phyloP scores from a whole-genome alignment of 2,888 invertebrate species.

The Muschampia plurimacula region DNA sequence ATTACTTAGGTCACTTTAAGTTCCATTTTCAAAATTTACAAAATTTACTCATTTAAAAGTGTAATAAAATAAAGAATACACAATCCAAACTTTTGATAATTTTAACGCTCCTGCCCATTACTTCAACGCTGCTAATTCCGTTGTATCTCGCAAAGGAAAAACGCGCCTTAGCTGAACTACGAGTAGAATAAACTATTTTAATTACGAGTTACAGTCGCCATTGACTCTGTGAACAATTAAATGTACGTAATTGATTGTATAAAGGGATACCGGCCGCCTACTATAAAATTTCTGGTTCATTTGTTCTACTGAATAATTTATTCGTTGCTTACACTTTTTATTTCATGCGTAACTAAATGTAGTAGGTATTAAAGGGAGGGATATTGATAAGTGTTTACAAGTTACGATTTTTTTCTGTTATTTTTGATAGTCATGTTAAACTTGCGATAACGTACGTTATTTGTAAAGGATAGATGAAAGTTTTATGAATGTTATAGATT shows the following conservation, averaged over 20 bases:
- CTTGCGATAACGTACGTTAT: no score
- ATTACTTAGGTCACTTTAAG: no score
- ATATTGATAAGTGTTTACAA: neutral
- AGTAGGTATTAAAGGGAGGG: slow-evolving; percentile 7
- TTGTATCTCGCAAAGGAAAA: slow-evolving; percentile 65
- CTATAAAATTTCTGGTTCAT: slow-evolving; percentile 56
- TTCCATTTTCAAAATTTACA: no score
- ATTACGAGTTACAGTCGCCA: slow-evolving; percentile 66
- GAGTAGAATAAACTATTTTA: slow-evolving; percentile 72
- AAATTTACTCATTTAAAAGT: no score
- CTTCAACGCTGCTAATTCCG: slow-evolving; percentile 48
- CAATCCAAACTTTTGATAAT: neutral
- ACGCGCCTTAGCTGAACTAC: slow-evolving; percentile 63
- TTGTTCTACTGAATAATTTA: slow-evolving; percentile 56
- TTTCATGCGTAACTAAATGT: slow-evolving; percentile 40
- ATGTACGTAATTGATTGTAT: slow-evolving; percentile 63
- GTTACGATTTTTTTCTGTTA: neutral
- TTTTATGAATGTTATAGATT: no score
- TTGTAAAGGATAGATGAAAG: no score
- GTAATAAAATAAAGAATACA: no score
- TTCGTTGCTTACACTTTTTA: slow-evolving; percentile 47
- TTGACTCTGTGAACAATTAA: slow-evolving; percentile 62
- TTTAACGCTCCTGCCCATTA: slow-evolving; percentile 36
- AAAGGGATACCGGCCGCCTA: slow-evolving; percentile 50
- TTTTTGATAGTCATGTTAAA: neutral